Base-by-base conservation (phyloP, 2,113 vertebrate genomes). In the Heloderma charlesbogerti region DNA sequence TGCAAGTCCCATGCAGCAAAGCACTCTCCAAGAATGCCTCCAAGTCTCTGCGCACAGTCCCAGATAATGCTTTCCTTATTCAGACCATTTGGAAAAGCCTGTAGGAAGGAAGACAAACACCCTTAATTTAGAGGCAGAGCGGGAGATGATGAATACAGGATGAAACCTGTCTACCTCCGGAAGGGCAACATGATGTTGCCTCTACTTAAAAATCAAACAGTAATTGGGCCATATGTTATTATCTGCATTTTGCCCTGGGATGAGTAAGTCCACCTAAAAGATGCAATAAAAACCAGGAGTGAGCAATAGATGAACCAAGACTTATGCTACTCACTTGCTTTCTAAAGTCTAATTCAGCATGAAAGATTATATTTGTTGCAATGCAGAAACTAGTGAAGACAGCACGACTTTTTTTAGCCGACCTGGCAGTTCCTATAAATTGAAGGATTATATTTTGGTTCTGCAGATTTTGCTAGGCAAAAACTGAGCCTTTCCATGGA, bases 381-480 rank as follows among this genome's bases (percentile, higher is more conserved):
- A 91, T 72, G 10, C 18, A 91, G 88, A 89, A 88, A 90, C 4
- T 90, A n/a, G 1, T 77, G 1, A 6, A 92, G 5, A 84, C 22
- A 88, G 87, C 45, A 90, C 84, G 13, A 71, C 48, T 93, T 87
- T 89, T 77, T 87, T 89, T 77, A 88, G 57, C 1, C 31, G 22
- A 87, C 1, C 9, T 92, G 74, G 82, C 1, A 71, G 51, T 93
- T 95, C 75, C 93, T 90, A 87, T 91, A 91, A 92, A 90, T 72
- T 88, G 88, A 89, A 88, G 2, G 43, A 75, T 89, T 94, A 51
- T 1, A 84, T 3, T 0, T 89, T 93, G 86, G 91, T 86, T 18
- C 9, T 78, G 92, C 31, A 82, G n/a, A 89, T 93, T 92, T 74
- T 89, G 45, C 63, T 91, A 31, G 80, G 72, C 31, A 83, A 91